Conservation (phyloP, 1,140 invertebrate species). For the Drosophila malerkotliana region DNA sequence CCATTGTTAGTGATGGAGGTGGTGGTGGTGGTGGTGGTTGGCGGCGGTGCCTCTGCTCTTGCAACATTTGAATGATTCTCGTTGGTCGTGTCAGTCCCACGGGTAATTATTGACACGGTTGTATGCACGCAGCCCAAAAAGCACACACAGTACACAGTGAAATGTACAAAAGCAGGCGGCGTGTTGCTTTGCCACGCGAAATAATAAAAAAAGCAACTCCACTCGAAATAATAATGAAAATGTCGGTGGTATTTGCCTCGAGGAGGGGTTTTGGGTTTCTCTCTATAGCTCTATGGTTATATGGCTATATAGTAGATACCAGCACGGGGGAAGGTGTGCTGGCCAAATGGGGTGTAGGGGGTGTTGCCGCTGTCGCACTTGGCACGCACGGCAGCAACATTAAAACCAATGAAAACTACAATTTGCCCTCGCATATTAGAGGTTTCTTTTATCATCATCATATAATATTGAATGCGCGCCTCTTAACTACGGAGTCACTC, state of each 20-base stretch:
- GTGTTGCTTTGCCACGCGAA: conserved; percentile 72
- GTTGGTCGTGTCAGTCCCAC: conserved; percentile 83
- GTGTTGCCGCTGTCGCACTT: conserved; percentile 65
- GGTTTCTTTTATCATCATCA: conserved; percentile 65
- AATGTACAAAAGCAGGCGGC: conserved; percentile 47
- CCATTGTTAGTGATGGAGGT: conserved; percentile 68
- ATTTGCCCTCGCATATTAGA: conserved; percentile 72
- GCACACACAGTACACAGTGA: conserved; percentile 34
- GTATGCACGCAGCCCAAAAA: conserved; percentile 83
- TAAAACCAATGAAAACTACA: conserved; percentile 83
- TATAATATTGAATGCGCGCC: conserved; percentile 27
- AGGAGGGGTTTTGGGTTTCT: conserved; percentile 37
- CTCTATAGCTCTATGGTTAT: conserved; percentile 20
- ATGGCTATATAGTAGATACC: neutral
- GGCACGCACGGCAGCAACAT: conserved; percentile 69
- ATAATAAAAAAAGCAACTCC: conserved; percentile 61
- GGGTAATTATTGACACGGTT: conserved; percentile 84
- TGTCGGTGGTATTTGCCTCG: conserved; percentile 55
- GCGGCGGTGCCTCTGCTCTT: conserved; percentile 58
- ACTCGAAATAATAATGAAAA: conserved; percentile 82
- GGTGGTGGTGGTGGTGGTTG: conserved; percentile 3
- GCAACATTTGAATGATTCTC: conserved; percentile 83
- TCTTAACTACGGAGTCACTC: conserved; percentile 4
- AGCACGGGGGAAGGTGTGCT: conserved; percentile 13
- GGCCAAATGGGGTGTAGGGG: conserved; percentile 14